Percentiles rank a stretch among this genome's conserved stretches.
Conservation (phyloP, 1,140 invertebrate genomes). For the Cherax destructor region DNA sequence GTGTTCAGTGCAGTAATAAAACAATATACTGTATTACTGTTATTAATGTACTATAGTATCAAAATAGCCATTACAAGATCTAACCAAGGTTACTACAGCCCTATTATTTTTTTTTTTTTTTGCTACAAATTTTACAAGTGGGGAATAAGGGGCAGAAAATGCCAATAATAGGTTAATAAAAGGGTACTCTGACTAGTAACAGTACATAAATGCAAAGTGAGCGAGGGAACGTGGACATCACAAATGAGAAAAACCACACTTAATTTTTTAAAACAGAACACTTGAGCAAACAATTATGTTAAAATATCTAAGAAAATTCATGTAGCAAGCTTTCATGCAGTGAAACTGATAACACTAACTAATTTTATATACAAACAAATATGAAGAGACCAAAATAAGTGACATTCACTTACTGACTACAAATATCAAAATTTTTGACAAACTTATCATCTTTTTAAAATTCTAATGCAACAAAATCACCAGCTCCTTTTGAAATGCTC, state of each 20-base stretch:
- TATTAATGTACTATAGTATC: background rate
- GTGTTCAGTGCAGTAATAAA: too few species aligned
- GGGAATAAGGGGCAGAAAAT: background rate
- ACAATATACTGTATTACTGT: too few species aligned
- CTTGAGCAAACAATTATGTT: background rate
- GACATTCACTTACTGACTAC: background rate
- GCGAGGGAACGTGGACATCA: background rate
- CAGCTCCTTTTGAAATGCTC: background rate
- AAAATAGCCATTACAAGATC: constrained; percentile 22
- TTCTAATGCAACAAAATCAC: background rate
- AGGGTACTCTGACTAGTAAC: background rate
- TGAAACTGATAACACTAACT: background rate
- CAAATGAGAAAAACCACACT: background rate
- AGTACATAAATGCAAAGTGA: background rate
- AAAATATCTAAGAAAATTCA: background rate
- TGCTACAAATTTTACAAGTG: constrained; percentile 3
- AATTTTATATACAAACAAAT: background rate
- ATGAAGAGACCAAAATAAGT: background rate
- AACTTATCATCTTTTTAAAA: background rate
- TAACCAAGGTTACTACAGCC: constrained; percentile 18
- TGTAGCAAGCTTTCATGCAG: constrained; percentile 53
- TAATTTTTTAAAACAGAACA: background rate
- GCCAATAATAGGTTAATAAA: background rate
- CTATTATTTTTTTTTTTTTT: background rate
- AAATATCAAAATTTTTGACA: background rate